Base-by-base conservation (phyloP, 2,113 vertebrate genomes). In the Calyptommatus sinebrachiatus region DNA sequence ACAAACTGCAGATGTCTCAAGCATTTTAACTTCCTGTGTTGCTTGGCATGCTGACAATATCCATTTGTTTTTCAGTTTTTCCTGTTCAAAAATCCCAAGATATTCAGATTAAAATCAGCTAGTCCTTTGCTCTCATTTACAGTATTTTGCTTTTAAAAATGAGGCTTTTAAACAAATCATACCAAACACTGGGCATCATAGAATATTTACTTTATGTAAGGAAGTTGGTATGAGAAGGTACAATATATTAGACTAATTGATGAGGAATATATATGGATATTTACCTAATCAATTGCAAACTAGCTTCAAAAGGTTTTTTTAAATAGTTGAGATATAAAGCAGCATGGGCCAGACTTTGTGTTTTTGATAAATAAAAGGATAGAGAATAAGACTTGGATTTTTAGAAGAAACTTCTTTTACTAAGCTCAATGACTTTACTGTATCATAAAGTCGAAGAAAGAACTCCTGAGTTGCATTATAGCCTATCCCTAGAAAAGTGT, bases 81-180 rank as follows among this genome's bases (percentile, higher is more conserved):
- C 80, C 8, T 72, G 76, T 46, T 4, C 21, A 24, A 35, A 53
- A 71, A 5, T 61, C n/a, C 9, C 31, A 48, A 83, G 26, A 31
- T 18, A 77, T 83, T 77, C 84, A 82, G 83, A 60, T 24, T 79
- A 78, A 76, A 79, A 18, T 77, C 81, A 69, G 1, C 48, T 14
- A 31, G 66, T 2, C 5, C 48, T 63, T 29, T 87, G 83, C 66
- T 81, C 68, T 85, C 45, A 6, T 72, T 67, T 61, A 75, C 1
- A 50, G 26, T 50, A n/a, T n/a, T n/a, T 65, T 46, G 26, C 6
- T 16, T 76, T 62, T 9, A 6, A 75, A 46, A 75, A 41, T 73
- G 26, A 22, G 35, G 41, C 5, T 45, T 63, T 61, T 45, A 1
- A 26, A 62, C n/a, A 73, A 57, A 57, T 57, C 12, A 57, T 3